A percentile compares a stretch with the other conserved stretches of the same genome.
These are phyloP conservation scores for Clarias pachynema DNA, from an alignment of 2,797 vertebrate genomes.

Conservation along the genomic window DNA sequence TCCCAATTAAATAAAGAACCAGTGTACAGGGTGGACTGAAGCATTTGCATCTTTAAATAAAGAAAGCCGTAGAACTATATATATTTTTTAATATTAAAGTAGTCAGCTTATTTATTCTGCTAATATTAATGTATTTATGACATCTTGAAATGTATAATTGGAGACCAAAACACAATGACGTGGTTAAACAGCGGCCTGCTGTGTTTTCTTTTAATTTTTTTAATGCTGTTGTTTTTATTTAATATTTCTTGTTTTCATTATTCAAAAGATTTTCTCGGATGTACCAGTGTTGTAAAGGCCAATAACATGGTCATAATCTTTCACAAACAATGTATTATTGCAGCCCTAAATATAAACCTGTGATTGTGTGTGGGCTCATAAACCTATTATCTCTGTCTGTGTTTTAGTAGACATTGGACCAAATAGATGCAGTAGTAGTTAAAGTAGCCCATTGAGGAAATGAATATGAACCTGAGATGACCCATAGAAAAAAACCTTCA, in stretches of 20 bases:
- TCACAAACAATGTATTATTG: conserved; percentile 9
- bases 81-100: conserved; percentile 8
- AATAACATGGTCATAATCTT: conserved; percentile 10
- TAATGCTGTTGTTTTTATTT: not conserved
- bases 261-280: not conserved
- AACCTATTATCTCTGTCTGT: conserved; percentile 53
- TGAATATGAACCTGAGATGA: not conserved
- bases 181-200: not conserved
- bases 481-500: not conserved
- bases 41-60: not conserved
- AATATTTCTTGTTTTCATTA: not conserved
- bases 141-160: not conserved
- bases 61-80: not conserved
- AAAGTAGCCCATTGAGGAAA: conserved; percentile 23
- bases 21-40: not conserved
- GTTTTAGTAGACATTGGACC: conserved; percentile 60
- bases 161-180: not conserved
- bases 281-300: not conserved
- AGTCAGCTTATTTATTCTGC: conserved; percentile 20
- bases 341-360: conserved; percentile 26
- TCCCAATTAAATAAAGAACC: not conserved
- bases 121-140: conserved; percentile 28
- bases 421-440: conserved; percentile 51
- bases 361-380: conserved; percentile 10
- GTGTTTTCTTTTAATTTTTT: too few species aligned